Evolutionary conservation across 2,888 invertebrate species (phyloP).

Genomic region (Aplocera efformata): DNA sequence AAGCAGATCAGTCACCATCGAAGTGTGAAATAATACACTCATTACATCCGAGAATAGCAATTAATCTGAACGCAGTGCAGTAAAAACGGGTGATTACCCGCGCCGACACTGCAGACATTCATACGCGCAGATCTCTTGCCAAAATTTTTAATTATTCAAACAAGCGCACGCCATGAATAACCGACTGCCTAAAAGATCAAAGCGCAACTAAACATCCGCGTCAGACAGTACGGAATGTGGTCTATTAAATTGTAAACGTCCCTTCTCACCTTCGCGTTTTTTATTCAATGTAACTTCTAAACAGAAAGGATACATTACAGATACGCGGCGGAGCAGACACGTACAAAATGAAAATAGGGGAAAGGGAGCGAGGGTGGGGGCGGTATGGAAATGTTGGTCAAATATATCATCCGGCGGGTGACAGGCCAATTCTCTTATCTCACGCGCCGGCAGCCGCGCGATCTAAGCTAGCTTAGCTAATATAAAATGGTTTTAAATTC

Average conservation of each 20-base stretch:
- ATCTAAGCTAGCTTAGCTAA: slow-evolving; percentile 81
- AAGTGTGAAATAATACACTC: slow-evolving; percentile 43
- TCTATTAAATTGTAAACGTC: slow-evolving; percentile 66
- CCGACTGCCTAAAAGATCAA: slow-evolving; percentile 31
- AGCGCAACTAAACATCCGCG: slow-evolving; percentile 40
- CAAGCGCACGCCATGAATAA: slow-evolving; percentile 38
- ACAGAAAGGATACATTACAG: slow-evolving; percentile 76
- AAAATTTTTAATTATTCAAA: slow-evolving; percentile 59
- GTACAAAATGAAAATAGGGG: slow-evolving; percentile 80
- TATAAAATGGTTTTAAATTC: slow-evolving; percentile 81
- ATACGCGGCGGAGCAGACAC: slow-evolving; percentile 74
- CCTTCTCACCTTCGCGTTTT: slow-evolving; percentile 63
- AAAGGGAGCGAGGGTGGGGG: slow-evolving; percentile 54
- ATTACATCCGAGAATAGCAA: slow-evolving; percentile 45
- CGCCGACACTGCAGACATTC: slow-evolving; percentile 39
- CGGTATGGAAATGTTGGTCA: slow-evolving; percentile 92
- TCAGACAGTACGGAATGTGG: slow-evolving; percentile 57
- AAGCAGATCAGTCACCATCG: slow-evolving; percentile 31
- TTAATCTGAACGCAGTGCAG: slow-evolving; percentile 52
- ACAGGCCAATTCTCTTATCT: slow-evolving; percentile 95
- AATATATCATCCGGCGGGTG: slow-evolving; percentile 93
- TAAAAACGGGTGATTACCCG: slow-evolving; percentile 42
- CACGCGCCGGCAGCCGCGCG: slow-evolving; percentile 79
- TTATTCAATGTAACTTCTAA: slow-evolving; percentile 72
- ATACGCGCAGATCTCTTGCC: slow-evolving; percentile 45